phyloP scores from a whole-genome alignment of 2,797 vertebrate species.

The Sarcophilus harrisii region DNA sequence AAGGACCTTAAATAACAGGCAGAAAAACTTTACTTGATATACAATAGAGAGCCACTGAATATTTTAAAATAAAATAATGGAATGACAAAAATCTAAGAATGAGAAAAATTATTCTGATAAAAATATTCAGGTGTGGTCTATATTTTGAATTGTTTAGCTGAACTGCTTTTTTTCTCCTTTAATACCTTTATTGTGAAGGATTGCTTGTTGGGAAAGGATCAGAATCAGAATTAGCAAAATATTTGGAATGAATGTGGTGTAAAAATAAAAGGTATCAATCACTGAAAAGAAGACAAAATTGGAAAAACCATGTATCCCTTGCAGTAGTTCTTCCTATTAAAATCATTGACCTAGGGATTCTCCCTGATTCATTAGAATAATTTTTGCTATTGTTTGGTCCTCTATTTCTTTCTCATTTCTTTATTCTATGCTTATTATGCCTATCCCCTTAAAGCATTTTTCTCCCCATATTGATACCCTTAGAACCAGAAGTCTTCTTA shows the following conservation, averaged over 20 bases:
- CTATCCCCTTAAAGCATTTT: not conserved
- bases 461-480: not conserved
- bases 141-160: not conserved
- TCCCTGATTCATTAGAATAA: not conserved
- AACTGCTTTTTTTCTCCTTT: not conserved
- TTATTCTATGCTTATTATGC: not conserved
- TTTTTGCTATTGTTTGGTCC: not conserved
- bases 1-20: not conserved
- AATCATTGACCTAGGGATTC: not conserved
- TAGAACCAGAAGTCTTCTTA: not conserved
- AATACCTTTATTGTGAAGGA: not conserved
- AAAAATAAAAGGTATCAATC: not conserved
- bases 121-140: not conserved
- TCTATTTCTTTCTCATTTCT: not conserved
- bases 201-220: not conserved
- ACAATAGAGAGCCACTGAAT: not conserved
- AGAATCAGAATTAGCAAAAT: not conserved
- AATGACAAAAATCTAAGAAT: not conserved
- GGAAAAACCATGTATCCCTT: not conserved
- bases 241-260: not conserved
- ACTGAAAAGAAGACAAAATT: not conserved
- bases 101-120: not conserved
- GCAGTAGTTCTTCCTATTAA: not conserved
- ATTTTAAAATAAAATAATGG: not conserved
- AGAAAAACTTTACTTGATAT: not conserved